Evolutionary conservation across 2,888 invertebrate genomes (phyloP), one percentile per base, ranked within the genome.

Genomic region (Andrena dorsata): DNA sequence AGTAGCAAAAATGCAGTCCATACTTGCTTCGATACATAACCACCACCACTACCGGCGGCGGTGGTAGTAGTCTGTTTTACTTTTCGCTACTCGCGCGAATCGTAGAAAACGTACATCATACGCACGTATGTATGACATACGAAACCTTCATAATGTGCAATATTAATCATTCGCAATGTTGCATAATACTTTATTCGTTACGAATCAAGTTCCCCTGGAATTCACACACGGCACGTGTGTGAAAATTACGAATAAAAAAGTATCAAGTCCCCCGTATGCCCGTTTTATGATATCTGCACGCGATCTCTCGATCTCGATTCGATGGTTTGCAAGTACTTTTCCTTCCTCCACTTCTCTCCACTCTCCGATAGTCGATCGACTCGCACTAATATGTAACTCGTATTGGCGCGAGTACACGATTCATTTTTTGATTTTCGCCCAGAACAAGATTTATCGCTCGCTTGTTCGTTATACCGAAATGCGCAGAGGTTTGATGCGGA

Each of bases 251-350:
- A 32, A 61, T 61, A 61, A 64, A 64, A 47, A 26, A 64, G 47
- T 64, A 64, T n/a, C 30, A 23, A 13, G 23, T 13, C 20, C 13
- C 13, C 7, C n/a, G 28, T 8, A 53, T 53, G 73, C 73, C 77
- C 20, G 47, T 51, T 73, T 30, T 2, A 53, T 66, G 35, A 58
- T 13, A 72, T 72, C 51, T 61, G 61, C 61, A 68, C 66, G 53
- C 61, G n/a, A 68, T 8, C 35, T 35, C 35, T 47, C 26, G 35
- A n/a, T n/a, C n/a, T n/a, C 0, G 30, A 56, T 71, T 0, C 7
- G 13, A 71, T 10, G 16, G 5, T 64, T 49, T 1, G 7, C 30
- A 32, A 20, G 7, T 26, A n/a, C 6, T 41, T n/a, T 26, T 2
- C 20, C 5, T 13, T 10, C 7, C 28, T 56, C 51, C 16, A 10